A percentile compares a stretch with the other conserved stretches of the same genome.
Conservation (phyloP, 1,140 invertebrate species). For the Danaus melanippus region DNA sequence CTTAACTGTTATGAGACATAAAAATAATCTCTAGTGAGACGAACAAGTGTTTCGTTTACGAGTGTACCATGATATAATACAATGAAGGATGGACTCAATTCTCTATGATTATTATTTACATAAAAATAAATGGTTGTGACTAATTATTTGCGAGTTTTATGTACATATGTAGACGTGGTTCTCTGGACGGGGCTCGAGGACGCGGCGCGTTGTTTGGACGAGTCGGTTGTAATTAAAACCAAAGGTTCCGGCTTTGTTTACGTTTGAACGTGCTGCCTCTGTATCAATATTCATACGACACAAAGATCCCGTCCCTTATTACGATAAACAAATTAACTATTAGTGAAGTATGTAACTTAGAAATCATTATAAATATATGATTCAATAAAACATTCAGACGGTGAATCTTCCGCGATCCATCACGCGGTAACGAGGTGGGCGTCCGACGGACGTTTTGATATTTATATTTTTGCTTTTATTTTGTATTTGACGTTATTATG, state of each 20-base stretch:
- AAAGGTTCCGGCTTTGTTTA: slow-evolving; percentile 25
- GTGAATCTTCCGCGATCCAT: slow-evolving; percentile 20
- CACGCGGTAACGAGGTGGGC: slow-evolving; percentile 30
- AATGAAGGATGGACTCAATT: no score
- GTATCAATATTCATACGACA: neutral
- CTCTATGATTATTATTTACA: no score
- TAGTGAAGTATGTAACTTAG: neutral
- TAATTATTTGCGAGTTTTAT: no score
- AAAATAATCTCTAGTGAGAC: no score
- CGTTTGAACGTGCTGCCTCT: slow-evolving; percentile 17
- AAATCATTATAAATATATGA: neutral
- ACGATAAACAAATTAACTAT: neutral
- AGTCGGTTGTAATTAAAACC: slow-evolving; percentile 24
- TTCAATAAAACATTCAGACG: slow-evolving; percentile 20
- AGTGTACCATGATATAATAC: no score
- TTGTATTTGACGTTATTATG: neutral
- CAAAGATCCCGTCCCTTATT: slow-evolving; percentile 6
- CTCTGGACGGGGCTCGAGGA: slow-evolving; percentile 11
- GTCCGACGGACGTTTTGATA: slow-evolving; percentile 11
- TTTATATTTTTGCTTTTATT: slow-evolving; percentile 4
- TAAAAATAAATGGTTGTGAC: no score
- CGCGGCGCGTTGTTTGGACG: slow-evolving; percentile 13
- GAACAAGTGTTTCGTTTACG: no score
- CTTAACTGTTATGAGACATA: no score
- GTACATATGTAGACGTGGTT: no score